phyloP scores from a whole-genome alignment of 2,888 invertebrate species.

The Malacosoma neustria region DNA sequence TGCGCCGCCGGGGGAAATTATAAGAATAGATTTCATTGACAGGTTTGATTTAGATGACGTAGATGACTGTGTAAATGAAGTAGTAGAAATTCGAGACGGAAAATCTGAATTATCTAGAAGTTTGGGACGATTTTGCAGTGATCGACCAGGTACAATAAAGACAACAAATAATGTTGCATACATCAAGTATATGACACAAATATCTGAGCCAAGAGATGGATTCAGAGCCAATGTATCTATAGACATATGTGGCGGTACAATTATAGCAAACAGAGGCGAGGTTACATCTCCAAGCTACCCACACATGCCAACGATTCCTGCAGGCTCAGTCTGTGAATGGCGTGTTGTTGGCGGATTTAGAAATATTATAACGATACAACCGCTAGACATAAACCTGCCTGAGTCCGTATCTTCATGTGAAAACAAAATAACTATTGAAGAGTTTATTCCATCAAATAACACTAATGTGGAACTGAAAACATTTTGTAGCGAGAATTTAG shows the following conservation, averaged over 20 bases:
- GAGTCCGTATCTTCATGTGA: conserved; percentile 38
- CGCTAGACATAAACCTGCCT: conserved; percentile 36
- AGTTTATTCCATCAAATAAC: conserved; percentile 34
- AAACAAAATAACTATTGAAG: conserved; percentile 48
- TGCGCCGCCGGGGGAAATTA: conserved; percentile 81
- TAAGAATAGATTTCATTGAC: conserved; percentile 84
- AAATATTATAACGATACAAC: conserved; percentile 31
- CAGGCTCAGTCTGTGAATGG: conserved; percentile 82
- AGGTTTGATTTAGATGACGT: conserved; percentile 78
- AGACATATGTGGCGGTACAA: conserved; percentile 78
- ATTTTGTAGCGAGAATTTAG: conserved; percentile 29
- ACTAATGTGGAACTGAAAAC: conserved; percentile 31
- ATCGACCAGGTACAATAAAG: conserved; percentile 75
- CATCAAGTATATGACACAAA: conserved; percentile 82
- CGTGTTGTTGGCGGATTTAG: conserved; percentile 65
- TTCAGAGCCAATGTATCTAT: conserved; percentile 82
- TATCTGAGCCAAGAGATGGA: conserved; percentile 82
- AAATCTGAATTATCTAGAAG: conserved; percentile 79
- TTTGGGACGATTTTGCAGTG: conserved; percentile 79
- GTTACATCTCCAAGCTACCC: conserved; percentile 83
- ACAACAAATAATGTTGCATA: conserved; percentile 80
- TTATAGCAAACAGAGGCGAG: conserved; percentile 72
- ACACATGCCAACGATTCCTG: conserved; percentile 54
- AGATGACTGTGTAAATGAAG: conserved; percentile 66
- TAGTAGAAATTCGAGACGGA: conserved; percentile 89